phyloP scores from a whole-genome alignment of 2,113 vertebrate species.

The Gallinago media region DNA sequence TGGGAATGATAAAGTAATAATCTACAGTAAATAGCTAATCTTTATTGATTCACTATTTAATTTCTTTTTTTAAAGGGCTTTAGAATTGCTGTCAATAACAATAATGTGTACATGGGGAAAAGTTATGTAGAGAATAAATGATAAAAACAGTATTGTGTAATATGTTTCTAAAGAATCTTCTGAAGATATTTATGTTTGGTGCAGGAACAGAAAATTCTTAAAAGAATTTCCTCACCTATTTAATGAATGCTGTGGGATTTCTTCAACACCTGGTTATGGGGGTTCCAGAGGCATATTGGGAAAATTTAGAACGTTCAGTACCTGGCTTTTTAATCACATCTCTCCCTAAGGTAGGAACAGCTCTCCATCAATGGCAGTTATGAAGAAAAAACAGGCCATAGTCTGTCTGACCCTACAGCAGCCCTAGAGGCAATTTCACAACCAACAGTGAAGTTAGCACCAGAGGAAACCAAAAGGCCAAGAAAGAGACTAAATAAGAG shows the following conservation, averaged over 20 bases:
- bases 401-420: slow-evolving; percentile 63
- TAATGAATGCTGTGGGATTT: slow-evolving; percentile 51
- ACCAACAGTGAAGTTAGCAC: slow-evolving; percentile 63
- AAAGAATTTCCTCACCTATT: slow-evolving; percentile 5
- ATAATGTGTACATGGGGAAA: slow-evolving; percentile 55
- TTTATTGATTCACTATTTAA: slow-evolving; percentile 88
- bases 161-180: slow-evolving; percentile 55
- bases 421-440: slow-evolving; percentile 64
- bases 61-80: slow-evolving; percentile 71
- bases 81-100: slow-evolving; percentile 80
- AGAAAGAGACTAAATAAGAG: slow-evolving; percentile 2
- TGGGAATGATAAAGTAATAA: slow-evolving; percentile 88
- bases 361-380: slow-evolving; percentile 60
- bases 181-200: slow-evolving; percentile 56
- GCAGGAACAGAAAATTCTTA: slow-evolving; percentile 36
- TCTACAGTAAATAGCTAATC: slow-evolving; percentile 88
- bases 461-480: slow-evolving; percentile 34
- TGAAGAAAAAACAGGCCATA: slow-evolving; percentile 58
- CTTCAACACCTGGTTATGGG: slow-evolving; percentile 26
- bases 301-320: slow-evolving; percentile 34
- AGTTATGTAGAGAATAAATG: slow-evolving; percentile 43
- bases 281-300: slow-evolving; percentile 32
- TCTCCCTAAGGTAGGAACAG: slow-evolving; percentile 49
- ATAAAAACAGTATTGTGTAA: slow-evolving; percentile 43
- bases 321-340: slow-evolving; percentile 56